These are phyloP conservation scores for Pelosia muscerda DNA, from an alignment of 2,888 invertebrate species.

Conservation along the genomic window DNA sequence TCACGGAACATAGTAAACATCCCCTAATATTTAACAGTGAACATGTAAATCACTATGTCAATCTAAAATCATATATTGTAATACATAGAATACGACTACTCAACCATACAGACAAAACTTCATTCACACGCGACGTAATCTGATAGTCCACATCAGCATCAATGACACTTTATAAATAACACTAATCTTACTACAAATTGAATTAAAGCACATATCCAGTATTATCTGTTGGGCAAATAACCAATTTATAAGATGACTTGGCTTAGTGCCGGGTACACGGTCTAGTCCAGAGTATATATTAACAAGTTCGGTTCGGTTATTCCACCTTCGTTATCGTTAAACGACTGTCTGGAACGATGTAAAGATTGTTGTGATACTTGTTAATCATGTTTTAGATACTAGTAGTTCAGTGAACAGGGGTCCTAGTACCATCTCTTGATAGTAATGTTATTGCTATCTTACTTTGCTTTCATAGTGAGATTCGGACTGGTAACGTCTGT, in stretches of 20 bases:
- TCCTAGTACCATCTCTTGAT: too few species aligned
- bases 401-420: too few species aligned
- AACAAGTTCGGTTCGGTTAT: slow-evolving; percentile 44
- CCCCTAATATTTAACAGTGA: too few species aligned
- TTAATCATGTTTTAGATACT: slow-evolving; percentile 20
- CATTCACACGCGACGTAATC: background rate
- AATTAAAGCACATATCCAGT: slow-evolving; percentile 52
- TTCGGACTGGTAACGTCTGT: too few species aligned
- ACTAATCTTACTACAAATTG: slow-evolving; percentile 58
- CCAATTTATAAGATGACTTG: slow-evolving; percentile 56
- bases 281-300: slow-evolving; percentile 31
- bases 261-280: slow-evolving; percentile 14
- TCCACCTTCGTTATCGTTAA: slow-evolving; percentile 36
- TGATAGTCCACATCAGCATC: slow-evolving; percentile 1
- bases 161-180: background rate
- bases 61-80: too few species aligned
- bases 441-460: too few species aligned
- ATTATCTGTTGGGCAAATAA: slow-evolving; percentile 59
- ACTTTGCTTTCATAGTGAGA: too few species aligned
- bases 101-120: background rate
- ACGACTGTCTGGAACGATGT: slow-evolving; percentile 35
- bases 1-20: too few species aligned
- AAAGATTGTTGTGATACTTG: slow-evolving; percentile 21
- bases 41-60: too few species aligned
- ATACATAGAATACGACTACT: background rate